Evolutionary conservation across 2,888 invertebrate genomes (phyloP).

Genomic region (Callimorpha dominula): DNA sequence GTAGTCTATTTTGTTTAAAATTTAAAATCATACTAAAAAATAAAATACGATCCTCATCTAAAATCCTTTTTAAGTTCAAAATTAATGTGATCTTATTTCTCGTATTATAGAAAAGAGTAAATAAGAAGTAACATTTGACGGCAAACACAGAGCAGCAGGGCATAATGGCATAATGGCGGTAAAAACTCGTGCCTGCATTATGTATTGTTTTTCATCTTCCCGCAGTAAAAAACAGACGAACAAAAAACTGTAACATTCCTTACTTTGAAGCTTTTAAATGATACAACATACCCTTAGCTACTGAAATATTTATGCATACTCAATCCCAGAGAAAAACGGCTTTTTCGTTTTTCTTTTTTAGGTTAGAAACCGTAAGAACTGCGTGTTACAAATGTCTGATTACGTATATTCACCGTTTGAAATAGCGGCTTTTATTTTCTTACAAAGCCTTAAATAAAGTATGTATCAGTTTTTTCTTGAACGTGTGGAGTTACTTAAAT

Average conservation of each 20-base stretch:
- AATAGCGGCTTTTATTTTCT: slow-evolving; percentile 24
- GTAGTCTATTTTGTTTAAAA: too few species aligned
- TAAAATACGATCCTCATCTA: too few species aligned
- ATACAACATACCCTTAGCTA: slow-evolving; percentile 23
- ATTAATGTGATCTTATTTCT: not conserved
- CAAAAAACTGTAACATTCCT: slow-evolving; percentile 22
- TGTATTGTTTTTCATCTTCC: slow-evolving; percentile 11
- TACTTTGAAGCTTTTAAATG: slow-evolving; percentile 31
- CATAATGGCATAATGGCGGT: slow-evolving; percentile 15
- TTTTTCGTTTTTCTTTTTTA: slow-evolving; percentile 34
- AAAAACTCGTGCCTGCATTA: slow-evolving; percentile 1
- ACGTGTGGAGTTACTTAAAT: too few species aligned
- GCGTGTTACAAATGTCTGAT: slow-evolving; percentile 25
- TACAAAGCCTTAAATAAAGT: slow-evolving; percentile 10
- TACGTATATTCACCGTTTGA: slow-evolving; percentile 29
- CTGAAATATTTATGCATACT: slow-evolving; percentile 38
- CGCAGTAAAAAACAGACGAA: slow-evolving; percentile 8
- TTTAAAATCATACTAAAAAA: too few species aligned
- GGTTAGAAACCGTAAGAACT: slow-evolving; percentile 24
- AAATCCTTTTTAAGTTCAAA: too few species aligned
- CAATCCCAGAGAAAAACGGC: slow-evolving; percentile 38
- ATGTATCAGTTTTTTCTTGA: not conserved
- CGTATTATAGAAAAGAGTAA: not conserved
- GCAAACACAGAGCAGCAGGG: not conserved
- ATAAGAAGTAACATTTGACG: not conserved